Conservation (phyloP, 2,888 invertebrate species). For the Dryadula phaetusa region DNA sequence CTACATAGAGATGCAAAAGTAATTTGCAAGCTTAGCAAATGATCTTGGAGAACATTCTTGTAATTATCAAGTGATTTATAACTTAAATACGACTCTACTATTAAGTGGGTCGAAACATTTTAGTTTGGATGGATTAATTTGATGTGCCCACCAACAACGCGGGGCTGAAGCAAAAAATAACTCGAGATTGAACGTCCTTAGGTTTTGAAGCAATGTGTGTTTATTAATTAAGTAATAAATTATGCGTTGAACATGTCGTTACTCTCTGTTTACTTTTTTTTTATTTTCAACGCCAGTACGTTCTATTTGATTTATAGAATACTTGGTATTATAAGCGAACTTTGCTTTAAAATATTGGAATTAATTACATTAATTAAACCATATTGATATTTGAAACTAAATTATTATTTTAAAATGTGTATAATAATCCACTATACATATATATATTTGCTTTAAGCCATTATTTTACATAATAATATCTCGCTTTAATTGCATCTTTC, state of each 20-base stretch:
- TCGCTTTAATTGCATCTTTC: too few relatives aligned
- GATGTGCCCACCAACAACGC: conserved; percentile 43
- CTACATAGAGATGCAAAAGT: conserved; percentile 2
- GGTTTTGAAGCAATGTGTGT: conserved; percentile 14
- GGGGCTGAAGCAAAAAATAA: conserved; percentile 27
- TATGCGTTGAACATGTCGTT: conserved; percentile 34
- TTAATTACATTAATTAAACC: background rate
- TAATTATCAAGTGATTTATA: conserved; percentile 73
- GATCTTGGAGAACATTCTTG: conserved; percentile 47
- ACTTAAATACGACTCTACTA: conserved; percentile 55
- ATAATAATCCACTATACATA: too few relatives aligned
- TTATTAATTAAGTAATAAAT: conserved; percentile 37
- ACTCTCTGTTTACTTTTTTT: conserved; percentile 30
- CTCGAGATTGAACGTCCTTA: conserved; percentile 5
- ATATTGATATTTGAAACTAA: background rate
- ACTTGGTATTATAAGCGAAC: too few relatives aligned
- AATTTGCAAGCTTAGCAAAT: conserved; percentile 5
- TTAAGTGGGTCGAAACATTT: conserved; percentile 54
- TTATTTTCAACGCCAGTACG: too few relatives aligned
- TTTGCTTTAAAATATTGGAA: too few relatives aligned
- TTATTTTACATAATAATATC: too few relatives aligned
- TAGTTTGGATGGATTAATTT: conserved; percentile 44
- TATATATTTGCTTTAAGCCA: too few relatives aligned
- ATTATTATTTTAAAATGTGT: background rate
- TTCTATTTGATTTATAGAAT: background rate